Evolutionary conservation across 2,888 invertebrate species (phyloP), one percentile per base, ranked within the genome.

Genomic region (Pinctada fucata): DNA sequence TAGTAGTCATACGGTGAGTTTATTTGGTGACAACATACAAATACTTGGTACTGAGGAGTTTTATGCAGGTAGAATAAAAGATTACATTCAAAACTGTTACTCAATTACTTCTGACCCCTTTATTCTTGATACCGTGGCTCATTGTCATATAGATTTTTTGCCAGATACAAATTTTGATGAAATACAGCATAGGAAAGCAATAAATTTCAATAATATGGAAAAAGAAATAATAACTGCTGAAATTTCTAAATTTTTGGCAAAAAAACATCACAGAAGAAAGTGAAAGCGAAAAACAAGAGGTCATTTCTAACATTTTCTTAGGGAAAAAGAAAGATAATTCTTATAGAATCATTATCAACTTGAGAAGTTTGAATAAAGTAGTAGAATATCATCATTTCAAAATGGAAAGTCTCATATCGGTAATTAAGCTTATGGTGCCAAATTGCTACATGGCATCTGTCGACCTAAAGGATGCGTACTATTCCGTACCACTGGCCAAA

Each of bases 401-500:
- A 67, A 80, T 80, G n/a, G n/a, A n/a, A n/a, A n/a, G 80, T 76
- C 74, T 45, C 72, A 68, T 45, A 72, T 80, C 67, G 79, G 75
- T 67, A 31, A 67, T 81, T 50, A 80, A 71, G 75, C 16, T 80
- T 16, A 70, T 78, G 13, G 71, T 63, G 49, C 70, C 73, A 64
- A 31, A 72, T 8, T 70, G 63, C 16, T 82, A 63, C 72, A 76
- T 84, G 74, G 64, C 52, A 63, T 66, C 71, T n/a, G 64, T 82
- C 72, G 81, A 84, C 72, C 67, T 84, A 50, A 45, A 79, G 51
- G 78, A 82, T 79, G 80, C 78, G 3, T 79, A 83, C 69, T 85
- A 82, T 73, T 79, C 80, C 16, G 78, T 85, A 16, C 72, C 70
- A 8, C 67, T 85, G 4, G 72, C 64, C 45, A 50, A 66, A 45